Base-by-base conservation (phyloP, 2,888 invertebrate species). In the Diplolepis rosae region DNA sequence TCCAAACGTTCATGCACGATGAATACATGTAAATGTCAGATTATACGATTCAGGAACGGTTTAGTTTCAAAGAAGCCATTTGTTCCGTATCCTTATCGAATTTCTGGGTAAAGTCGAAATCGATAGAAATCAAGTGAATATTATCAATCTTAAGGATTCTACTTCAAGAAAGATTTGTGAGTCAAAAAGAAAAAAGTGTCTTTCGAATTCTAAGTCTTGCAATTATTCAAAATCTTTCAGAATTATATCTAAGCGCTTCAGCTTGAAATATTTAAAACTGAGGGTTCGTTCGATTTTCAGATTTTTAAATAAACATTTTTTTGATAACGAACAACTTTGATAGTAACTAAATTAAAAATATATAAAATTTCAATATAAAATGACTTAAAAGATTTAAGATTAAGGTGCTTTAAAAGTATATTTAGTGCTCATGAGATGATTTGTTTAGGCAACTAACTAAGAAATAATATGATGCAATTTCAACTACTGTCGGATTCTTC, bases 71-170 rank as follows among this genome's bases (percentile, higher is more conserved):
- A 56, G 52, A 54, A 54, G 35, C 56, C 22, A 56, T 35, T 56
- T 32, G 56, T 35, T 56, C 22, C 11, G 22, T 35, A 56, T 56
- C 13, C 35, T 56, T 56, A 56, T 56, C 56, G 35, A 56, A 56
- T 56, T 56, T 18, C 18, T 35, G 56, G 32, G 22, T 56, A 35
- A 56, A 56, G 56, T 56, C 56, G 22, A 56, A 56, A 56, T 56
- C 56, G 56, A 35, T 56, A 56, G 56, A 56, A 56, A 56, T 56
- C 56, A 56, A 56, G 5, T 56, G 35, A 32, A 22, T 56, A 56
- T 56, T 56, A 22, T 56, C 56, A 56, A 56, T 56, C 56, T 35
- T 32, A 35, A 11, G 22, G 15, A 32, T 56, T 35, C 22, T 22
- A 56, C 35, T 32, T 56, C 32, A 56, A 54, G 52, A 28, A 56